These are phyloP conservation scores for Zingel zingel DNA, from an alignment of 2,113 vertebrate species.

Conservation along the genomic window DNA sequence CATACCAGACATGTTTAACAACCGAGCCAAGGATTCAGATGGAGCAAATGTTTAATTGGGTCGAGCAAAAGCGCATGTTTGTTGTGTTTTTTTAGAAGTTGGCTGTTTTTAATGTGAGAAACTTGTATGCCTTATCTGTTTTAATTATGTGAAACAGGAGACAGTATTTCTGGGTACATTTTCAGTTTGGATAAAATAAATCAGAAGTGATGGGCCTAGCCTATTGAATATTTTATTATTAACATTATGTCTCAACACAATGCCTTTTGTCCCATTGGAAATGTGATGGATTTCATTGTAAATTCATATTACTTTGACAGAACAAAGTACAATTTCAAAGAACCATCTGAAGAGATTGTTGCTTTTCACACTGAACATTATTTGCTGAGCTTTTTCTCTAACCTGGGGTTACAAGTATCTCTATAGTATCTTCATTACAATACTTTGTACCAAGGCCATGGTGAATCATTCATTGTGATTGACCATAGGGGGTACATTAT, in stretches of 20 bases:
- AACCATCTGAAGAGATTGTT: background rate
- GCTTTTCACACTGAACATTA: slow-evolving; percentile 34
- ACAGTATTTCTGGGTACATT: slow-evolving; percentile 31
- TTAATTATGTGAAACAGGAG: slow-evolving; percentile 41
- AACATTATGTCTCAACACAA: slow-evolving; percentile 1
- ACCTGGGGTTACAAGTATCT: background rate
- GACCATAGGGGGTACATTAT: background rate
- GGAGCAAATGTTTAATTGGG: slow-evolving; percentile 19
- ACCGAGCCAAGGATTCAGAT: slow-evolving; percentile 24
- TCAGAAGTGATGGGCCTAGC: slow-evolving; percentile 22
- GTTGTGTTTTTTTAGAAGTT: background rate
- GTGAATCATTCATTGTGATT: background rate
- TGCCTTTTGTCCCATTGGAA: background rate
- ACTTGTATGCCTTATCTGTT: slow-evolving; percentile 62
- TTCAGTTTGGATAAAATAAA: slow-evolving; percentile 33
- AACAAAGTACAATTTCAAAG: slow-evolving; percentile 1
- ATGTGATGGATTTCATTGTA: background rate
- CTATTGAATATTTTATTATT: slow-evolving; percentile 3
- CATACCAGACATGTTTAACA: slow-evolving; percentile 13
- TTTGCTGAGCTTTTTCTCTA: background rate
- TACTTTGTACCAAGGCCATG: background rate
- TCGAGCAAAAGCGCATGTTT: slow-evolving; percentile 53
- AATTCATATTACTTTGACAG: background rate
- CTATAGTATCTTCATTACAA: background rate
- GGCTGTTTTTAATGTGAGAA: slow-evolving; percentile 46